Conservation (phyloP, 2,113 vertebrate genomes). For the Promerops cafer region DNA sequence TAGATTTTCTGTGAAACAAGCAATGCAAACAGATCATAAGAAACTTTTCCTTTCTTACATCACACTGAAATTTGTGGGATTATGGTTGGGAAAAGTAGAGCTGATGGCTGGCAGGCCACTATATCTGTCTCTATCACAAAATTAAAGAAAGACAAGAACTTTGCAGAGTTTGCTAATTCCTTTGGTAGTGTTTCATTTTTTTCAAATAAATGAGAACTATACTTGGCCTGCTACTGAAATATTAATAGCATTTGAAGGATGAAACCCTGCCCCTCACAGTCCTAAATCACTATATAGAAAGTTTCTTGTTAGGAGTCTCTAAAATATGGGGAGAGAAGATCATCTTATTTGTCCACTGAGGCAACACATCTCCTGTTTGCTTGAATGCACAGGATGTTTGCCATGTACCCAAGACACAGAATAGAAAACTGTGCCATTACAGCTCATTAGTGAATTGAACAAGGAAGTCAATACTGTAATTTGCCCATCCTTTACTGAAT, state of each 20-base stretch:
- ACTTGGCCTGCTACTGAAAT: background rate
- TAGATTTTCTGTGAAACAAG: background rate
- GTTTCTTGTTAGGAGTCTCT: background rate
- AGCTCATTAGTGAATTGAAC: background rate
- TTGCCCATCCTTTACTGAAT: background rate
- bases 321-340: background rate
- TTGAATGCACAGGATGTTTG: background rate
- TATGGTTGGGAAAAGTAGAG: background rate
- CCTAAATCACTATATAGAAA: background rate
- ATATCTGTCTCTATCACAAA: background rate
- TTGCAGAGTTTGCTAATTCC: background rate
- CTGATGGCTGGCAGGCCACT: background rate
- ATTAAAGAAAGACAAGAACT: background rate
- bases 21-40: background rate
- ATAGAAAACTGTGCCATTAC: background rate
- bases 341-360: background rate
- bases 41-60: background rate
- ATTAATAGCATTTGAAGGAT: background rate
- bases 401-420: background rate
- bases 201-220: background rate
- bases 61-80: background rate
- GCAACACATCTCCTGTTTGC: background rate
- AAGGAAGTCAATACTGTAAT: background rate
- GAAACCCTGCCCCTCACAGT: background rate
- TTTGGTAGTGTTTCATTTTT: background rate